phyloP scores from a whole-genome alignment of 2,113 vertebrate genomes.

The Pluvialis apricaria region DNA sequence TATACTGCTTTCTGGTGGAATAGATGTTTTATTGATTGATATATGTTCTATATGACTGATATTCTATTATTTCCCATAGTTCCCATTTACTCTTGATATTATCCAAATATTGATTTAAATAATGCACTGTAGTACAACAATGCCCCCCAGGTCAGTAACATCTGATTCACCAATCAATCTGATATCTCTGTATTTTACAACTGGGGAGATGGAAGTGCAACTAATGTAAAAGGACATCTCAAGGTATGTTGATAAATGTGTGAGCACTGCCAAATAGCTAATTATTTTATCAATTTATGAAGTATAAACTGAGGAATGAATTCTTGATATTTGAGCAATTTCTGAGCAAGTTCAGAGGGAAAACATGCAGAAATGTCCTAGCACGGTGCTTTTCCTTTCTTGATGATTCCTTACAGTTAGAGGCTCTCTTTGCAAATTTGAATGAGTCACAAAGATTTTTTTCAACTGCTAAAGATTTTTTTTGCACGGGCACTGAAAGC shows the following conservation, averaged over 20 bases:
- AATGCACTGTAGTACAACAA: neutral
- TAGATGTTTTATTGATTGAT: neutral
- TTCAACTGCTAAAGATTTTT: neutral
- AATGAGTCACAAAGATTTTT: neutral
- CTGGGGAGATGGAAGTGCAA: neutral
- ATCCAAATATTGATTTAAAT: conserved; percentile 12
- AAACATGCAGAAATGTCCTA: neutral
- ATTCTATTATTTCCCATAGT: neutral
- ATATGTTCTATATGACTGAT: neutral
- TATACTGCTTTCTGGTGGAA: neutral
- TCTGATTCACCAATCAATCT: neutral
- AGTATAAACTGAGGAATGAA: neutral
- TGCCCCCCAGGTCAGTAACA: neutral
- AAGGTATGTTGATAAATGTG: neutral
- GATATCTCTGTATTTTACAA: neutral
- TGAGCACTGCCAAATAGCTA: neutral
- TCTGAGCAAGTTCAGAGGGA: neutral
- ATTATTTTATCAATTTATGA: neutral
- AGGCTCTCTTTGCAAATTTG: neutral
- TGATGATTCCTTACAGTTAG: neutral
- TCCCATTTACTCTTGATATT: neutral
- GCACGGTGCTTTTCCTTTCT: neutral
- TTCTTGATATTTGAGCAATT: neutral
- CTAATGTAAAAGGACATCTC: neutral
- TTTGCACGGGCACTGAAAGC: neutral